Evolutionary conservation across 2,113 vertebrate species (phyloP).

Genomic region (Elachura formosa): DNA sequence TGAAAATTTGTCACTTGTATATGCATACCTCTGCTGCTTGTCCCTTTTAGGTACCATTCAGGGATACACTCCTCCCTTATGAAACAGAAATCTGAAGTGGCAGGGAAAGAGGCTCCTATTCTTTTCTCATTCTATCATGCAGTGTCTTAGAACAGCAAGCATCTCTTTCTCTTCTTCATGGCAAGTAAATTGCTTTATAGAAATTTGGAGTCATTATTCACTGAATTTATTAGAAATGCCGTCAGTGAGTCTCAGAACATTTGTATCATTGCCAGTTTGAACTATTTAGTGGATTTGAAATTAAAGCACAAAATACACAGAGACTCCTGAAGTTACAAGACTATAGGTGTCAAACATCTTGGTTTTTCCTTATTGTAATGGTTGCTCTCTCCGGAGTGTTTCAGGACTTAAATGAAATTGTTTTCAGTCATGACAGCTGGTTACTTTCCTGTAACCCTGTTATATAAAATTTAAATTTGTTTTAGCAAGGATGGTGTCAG

Average conservation of each 20-base stretch:
- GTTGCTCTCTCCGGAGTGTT: not conserved
- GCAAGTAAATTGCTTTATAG: slow-evolving; percentile 2
- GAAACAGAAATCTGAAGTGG: not conserved
- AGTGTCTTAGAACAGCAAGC: not conserved
- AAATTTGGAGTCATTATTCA: slow-evolving; percentile 37
- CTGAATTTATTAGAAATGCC: slow-evolving; percentile 33
- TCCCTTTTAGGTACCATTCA: not conserved
- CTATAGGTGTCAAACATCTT: not conserved
- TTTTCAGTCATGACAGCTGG: not conserved
- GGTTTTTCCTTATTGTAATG: not conserved
- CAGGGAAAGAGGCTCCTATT: not conserved
- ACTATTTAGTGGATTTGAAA: not conserved
- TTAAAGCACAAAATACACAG: slow-evolving; percentile 3
- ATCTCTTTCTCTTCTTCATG: not conserved
- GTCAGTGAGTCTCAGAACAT: slow-evolving; percentile 5
- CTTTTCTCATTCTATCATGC: not conserved
- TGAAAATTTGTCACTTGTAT: not conserved
- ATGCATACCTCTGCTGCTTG: not conserved
- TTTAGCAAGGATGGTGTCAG: not conserved
- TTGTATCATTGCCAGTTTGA: not conserved
- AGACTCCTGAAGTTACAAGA: not conserved
- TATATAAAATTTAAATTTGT: not conserved
- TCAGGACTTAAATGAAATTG: not conserved
- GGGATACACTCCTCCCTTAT: not conserved
- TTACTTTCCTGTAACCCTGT: not conserved